Evolutionary conservation across 2,888 invertebrate genomes (phyloP), one percentile per base, ranked within the genome.

Genomic region (Drosophila aldrichi): DNA sequence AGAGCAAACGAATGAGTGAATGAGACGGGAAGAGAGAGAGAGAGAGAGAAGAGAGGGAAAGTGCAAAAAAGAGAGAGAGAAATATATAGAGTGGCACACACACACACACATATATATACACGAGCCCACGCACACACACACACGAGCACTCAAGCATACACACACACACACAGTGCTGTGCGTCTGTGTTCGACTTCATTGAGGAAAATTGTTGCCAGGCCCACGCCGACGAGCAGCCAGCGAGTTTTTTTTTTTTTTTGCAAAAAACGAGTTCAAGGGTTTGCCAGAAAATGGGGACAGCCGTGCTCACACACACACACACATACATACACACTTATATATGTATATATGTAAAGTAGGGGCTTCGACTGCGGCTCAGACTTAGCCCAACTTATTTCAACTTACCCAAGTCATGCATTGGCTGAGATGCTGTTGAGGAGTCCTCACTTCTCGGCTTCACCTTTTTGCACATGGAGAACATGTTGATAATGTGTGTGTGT

Each of bases 381-480:
- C 32, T 25, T 36, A 44, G 44, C 3, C 18, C 22, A 22, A 32
- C 29, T 14, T 6, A 8, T 41, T 18, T n/a, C 8, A 8, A 89
- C 91, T 92, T 89, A 92, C 92, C 92, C 82, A 88, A 75, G 73
- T 54, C 54, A 55, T 84, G 66, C 70, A 73, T 55, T 56, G 62
- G 71, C 44, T 64, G 57, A 22, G 70, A 41, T 40, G 90, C 86
- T 66, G 82, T 62, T 65, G 73, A 91, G 71, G 75, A 89, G 52
- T 81, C 85, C 74, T 91, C 88, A 72, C 90, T 91, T 79, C 87
- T 87, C 63, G 92, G 91, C 77, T 91, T 92, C 72, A 92, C 92
- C 86, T 92, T 93, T 70, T 92, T 92, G 88, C 93, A 93, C 93
- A 93, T 93, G 78, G 93, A 93, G 74, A 93, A 93, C 93, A 93